A percentile compares a stretch with the other conserved stretches of the same genome.
These are phyloP conservation scores for Anguilla obscura DNA, from an alignment of 2,797 vertebrate species.

Conservation along the genomic window DNA sequence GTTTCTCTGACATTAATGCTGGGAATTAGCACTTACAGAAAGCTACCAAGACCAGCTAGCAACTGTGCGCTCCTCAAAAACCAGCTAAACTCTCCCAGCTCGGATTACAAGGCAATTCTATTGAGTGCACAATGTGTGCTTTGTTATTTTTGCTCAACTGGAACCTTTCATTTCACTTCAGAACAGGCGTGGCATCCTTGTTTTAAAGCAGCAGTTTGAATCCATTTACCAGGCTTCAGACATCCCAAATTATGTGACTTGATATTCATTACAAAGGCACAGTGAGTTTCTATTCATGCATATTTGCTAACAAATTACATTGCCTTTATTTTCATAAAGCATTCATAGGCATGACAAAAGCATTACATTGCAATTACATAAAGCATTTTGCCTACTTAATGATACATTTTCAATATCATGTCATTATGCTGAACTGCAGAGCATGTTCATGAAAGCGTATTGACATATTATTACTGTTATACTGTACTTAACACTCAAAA, in stretches of 20 bases:
- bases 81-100: background rate
- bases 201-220: background rate
- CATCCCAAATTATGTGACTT: background rate
- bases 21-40: background rate
- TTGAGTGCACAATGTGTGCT: background rate
- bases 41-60: background rate
- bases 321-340: too few species aligned
- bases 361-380: too few species aligned
- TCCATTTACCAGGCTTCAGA: background rate
- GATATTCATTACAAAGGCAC: background rate
- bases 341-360: too few species aligned
- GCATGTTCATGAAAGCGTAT: too few species aligned
- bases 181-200: background rate
- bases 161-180: background rate
- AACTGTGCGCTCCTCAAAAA: background rate
- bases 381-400: too few species aligned
- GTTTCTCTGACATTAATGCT: background rate
- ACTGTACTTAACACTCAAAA: too few species aligned
- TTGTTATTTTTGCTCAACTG: background rate
- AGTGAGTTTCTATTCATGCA: too few species aligned
- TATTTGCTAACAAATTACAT: too few species aligned
- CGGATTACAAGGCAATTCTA: background rate
- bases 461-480: too few species aligned
- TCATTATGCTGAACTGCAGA: too few species aligned
- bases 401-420: too few species aligned